Percentiles rank a stretch among this genome's conserved stretches.
Evolutionary conservation across 2,888 invertebrate genomes (phyloP).

Genomic region (Drosophila fulvimacula): DNA sequence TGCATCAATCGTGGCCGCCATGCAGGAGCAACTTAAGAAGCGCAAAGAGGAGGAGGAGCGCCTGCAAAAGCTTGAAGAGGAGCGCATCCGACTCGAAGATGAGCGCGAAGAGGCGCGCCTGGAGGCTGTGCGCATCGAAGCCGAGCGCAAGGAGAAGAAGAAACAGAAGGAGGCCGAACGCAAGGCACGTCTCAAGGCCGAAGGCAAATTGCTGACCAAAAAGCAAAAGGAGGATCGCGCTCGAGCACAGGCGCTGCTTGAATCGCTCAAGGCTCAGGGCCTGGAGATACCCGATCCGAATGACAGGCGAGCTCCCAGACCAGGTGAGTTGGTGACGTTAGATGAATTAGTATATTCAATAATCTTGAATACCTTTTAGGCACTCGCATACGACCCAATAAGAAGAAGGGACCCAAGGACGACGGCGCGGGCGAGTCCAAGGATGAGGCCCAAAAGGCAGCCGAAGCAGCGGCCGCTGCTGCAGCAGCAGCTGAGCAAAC

Average conservation of each 20-base stretch:
- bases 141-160: slow-evolving; percentile 94
- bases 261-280: slow-evolving; percentile 95
- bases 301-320: slow-evolving; percentile 87
- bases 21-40: slow-evolving; percentile 96
- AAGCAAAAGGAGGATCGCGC: slow-evolving; percentile 97
- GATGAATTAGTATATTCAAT: not conserved
- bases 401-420: slow-evolving; percentile 87
- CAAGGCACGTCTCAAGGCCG: slow-evolving; percentile 96
- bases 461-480: slow-evolving; percentile 80
- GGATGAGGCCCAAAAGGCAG: slow-evolving; percentile 43
- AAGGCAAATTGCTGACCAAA: slow-evolving; percentile 96
- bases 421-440: slow-evolving; percentile 81
- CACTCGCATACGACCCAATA: slow-evolving; percentile 90
- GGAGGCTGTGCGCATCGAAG: slow-evolving; percentile 92
- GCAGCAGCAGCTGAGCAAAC: slow-evolving; percentile 59
- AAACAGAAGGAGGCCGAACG: slow-evolving; percentile 97
- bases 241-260: slow-evolving; percentile 94
- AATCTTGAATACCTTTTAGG: slow-evolving; percentile 84
- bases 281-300: slow-evolving; percentile 91
- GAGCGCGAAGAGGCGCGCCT: slow-evolving; percentile 90
- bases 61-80: slow-evolving; percentile 90
- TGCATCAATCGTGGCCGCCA: slow-evolving; percentile 94
- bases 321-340: slow-evolving; percentile 69
- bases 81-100: slow-evolving; percentile 90
- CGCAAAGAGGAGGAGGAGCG: slow-evolving; percentile 95